These are phyloP conservation scores for Listronotus bonariensis DNA, from an alignment of 1,140 invertebrate genomes.

Conservation along the genomic window DNA sequence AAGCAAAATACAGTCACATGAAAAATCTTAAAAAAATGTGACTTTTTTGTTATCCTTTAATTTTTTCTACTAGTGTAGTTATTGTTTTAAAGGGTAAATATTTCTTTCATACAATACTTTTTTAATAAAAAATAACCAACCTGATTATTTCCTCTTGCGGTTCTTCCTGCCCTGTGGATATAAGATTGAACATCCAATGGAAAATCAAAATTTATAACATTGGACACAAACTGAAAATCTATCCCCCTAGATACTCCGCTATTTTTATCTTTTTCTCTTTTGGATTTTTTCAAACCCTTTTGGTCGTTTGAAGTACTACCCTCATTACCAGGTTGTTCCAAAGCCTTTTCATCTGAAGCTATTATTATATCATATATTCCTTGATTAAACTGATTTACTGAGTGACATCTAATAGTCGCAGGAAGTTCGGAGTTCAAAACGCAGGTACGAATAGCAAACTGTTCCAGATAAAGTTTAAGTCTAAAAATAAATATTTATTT, in stretches of 20 bases:
- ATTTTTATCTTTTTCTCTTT: slow-evolving; percentile 85
- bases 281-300: slow-evolving; percentile 60
- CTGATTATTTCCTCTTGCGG: slow-evolving; percentile 90
- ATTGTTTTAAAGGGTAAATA: too few species aligned
- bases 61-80: too few species aligned
- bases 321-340: slow-evolving; percentile 67
- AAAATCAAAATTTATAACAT: slow-evolving; percentile 99
- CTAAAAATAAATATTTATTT: slow-evolving; percentile 59
- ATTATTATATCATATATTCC: slow-evolving; percentile 96
- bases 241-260: slow-evolving; percentile 95
- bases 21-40: too few species aligned
- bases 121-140: slow-evolving; percentile 46
- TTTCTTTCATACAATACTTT: too few species aligned
- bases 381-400: slow-evolving; percentile 94
- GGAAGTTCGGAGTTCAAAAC: slow-evolving; percentile 97
- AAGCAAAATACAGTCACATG: too few species aligned
- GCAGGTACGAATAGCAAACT: slow-evolving; percentile 93
- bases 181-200: slow-evolving; percentile 86
- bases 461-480: slow-evolving; percentile 93
- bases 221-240: slow-evolving; percentile 96
- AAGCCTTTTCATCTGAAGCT: slow-evolving; percentile 90
- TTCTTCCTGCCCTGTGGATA: slow-evolving; percentile 89
- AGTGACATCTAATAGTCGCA: slow-evolving; percentile 87
- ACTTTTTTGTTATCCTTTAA: too few species aligned
- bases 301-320: background rate